Evolutionary conservation across 2,113 vertebrate genomes (phyloP).

Genomic region (Pelecanus crispus): DNA sequence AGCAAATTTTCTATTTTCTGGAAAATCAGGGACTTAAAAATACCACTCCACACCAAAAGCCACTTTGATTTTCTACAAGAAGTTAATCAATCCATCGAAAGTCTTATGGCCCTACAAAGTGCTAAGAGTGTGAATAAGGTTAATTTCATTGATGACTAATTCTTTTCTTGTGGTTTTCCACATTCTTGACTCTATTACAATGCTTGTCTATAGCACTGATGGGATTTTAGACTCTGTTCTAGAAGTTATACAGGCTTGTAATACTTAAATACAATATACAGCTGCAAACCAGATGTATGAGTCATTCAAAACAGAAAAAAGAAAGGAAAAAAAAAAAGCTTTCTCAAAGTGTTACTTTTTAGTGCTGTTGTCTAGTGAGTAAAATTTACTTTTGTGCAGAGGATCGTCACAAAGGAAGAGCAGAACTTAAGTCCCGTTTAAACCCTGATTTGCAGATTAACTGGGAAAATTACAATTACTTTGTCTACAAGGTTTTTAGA

Average conservation of each 20-base stretch:
- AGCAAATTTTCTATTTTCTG: background rate
- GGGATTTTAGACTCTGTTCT: background rate
- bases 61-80: background rate
- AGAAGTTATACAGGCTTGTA: background rate
- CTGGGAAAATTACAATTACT: background rate
- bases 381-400: background rate
- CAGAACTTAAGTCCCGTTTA: background rate
- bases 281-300: background rate
- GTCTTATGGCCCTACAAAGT: background rate
- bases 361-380: background rate
- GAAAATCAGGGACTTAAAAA: background rate
- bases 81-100: background rate
- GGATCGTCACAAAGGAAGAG: background rate
- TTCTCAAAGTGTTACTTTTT: background rate
- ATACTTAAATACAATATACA: background rate
- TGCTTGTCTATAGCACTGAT: background rate
- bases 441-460: background rate
- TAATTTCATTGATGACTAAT: background rate
- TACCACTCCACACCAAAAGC: background rate
- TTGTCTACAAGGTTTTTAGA: background rate
- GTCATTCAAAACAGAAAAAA: background rate
- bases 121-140: background rate
- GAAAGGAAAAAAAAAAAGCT: background rate
- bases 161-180: constrained; percentile 16
- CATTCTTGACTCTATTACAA: background rate